Conservation (phyloP, 2,888 invertebrate genomes). For the Hololepta plana region DNA sequence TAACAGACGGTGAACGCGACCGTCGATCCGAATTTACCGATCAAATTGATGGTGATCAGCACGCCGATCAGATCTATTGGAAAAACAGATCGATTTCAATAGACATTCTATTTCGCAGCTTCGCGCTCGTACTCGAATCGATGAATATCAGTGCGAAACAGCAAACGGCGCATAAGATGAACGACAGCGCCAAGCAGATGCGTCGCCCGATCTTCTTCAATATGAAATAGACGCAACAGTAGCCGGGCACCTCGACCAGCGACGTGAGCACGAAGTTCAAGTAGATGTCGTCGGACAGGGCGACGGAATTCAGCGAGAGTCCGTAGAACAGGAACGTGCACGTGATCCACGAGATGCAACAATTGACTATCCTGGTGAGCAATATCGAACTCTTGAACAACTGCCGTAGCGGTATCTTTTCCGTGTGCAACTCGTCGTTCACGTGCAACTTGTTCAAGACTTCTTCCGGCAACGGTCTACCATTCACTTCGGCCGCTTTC, state of each 20-base stretch:
- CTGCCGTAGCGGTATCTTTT: slow-evolving; percentile 20
- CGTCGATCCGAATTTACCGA: slow-evolving; percentile 48
- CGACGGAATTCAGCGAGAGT: slow-evolving; percentile 57
- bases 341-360: slow-evolving; percentile 66
- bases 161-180: slow-evolving; percentile 40
- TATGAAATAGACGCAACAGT: slow-evolving; percentile 40
- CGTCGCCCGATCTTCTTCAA: slow-evolving; percentile 47
- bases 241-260: slow-evolving; percentile 55
- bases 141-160: slow-evolving; percentile 41
- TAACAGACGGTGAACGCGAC: slow-evolving; percentile 45
- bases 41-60: too few relatives aligned
- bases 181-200: slow-evolving; percentile 39
- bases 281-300: slow-evolving; percentile 56
- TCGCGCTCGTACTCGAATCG: slow-evolving; percentile 33
- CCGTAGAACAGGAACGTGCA: slow-evolving; percentile 68
- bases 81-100: too few relatives aligned
- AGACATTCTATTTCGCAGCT: slow-evolving; percentile 4
- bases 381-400: slow-evolving; percentile 35
- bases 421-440: slow-evolving; percentile 6
- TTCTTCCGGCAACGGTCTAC: slow-evolving; percentile 18
- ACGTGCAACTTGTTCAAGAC: slow-evolving; percentile 17
- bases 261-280: slow-evolving; percentile 54
- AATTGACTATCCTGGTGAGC: slow-evolving; percentile 36
- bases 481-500: slow-evolving; percentile 45
- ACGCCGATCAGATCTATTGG: too few relatives aligned